Evolutionary conservation across 2,113 vertebrate species (phyloP), one percentile per base, ranked within the genome.

Genomic region (Gambusia affinis): DNA sequence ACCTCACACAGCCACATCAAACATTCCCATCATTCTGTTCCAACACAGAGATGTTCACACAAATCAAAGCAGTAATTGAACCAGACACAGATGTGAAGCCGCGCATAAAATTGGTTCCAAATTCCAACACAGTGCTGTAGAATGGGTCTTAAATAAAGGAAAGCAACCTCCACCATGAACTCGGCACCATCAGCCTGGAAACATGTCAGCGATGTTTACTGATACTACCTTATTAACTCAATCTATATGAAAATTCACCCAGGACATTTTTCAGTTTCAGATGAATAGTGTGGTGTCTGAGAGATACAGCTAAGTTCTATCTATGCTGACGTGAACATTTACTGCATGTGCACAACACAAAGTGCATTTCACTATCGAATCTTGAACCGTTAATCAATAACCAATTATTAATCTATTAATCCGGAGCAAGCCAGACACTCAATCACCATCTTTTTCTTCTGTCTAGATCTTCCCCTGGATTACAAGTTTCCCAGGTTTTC

Each of bases 401-500:
- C 51, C 44, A 47, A 47, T 7, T 6, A 47, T 19, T 15, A n/a
- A n/a, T 22, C 22, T 37, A 57, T 57, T 57, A 54, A 24, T 37
- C 35, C 10, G 7, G 5, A 57, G 8, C 51, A 57, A 8, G 51
- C 8, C 51, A 57, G 7, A 22, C 8, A 57, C 8, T 57, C 8
- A 29, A 8, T 19, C 61, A 10, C 61, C 61, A 22, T 29, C 1
- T 42, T 39, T 27, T 66, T n/a, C 11, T 15, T 71, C 27, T 72
- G 75, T 78, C 30, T 29, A 99, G 97, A 96, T 94, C 96, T 99
- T 83, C 96, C 97, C 4, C 90, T 99, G 95, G 97, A 98, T 94
- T 96, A 96, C 85, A 96, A 95, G 91, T 99, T 98, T 92, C 92
- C 92, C 86, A 95, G 95, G 88, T 99, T 99, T 91, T 98, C 96